Conservation (phyloP, 2,888 invertebrate species). For the Tuberolachnus salignus region DNA sequence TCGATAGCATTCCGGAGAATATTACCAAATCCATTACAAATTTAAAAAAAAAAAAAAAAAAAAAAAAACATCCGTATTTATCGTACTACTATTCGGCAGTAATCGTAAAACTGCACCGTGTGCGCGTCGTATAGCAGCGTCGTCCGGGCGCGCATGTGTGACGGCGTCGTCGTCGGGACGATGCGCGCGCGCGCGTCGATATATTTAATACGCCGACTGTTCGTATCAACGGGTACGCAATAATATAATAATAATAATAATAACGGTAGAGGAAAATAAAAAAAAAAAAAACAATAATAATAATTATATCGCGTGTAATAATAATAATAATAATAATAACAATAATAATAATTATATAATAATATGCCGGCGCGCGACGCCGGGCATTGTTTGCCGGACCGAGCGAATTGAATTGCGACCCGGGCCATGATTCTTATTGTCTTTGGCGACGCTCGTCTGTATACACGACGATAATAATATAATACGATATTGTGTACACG, state of each 20-base stretch:
- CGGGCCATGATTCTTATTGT: conserved; percentile 46
- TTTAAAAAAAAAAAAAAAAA: no score
- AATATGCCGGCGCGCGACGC: not conserved
- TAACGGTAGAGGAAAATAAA: not conserved
- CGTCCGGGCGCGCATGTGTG: no score
- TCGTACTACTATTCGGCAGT: conserved; percentile 6
- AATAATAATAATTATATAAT: not conserved
- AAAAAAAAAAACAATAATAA: not conserved
- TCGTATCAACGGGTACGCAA: conserved; percentile 17
- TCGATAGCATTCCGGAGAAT: no score
- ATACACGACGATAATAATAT: not conserved
- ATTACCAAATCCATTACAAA: no score
- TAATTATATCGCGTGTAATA: conserved; percentile 32
- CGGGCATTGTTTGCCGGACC: conserved; percentile 46
- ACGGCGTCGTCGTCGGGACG: no score
- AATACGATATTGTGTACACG: not conserved
- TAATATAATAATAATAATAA: conserved; percentile 16
- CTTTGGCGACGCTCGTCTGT: conserved; percentile 28
- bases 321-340: conserved; percentile 24
- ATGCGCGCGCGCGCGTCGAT: no score
- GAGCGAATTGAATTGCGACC: conserved; percentile 54
- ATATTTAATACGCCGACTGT: not conserved
- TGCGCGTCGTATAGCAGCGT: not conserved
- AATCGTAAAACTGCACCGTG: not conserved
- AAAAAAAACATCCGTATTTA: no score